Base-by-base conservation (phyloP, 2,113 vertebrate species). In the Chinchilla lanigera region DNA sequence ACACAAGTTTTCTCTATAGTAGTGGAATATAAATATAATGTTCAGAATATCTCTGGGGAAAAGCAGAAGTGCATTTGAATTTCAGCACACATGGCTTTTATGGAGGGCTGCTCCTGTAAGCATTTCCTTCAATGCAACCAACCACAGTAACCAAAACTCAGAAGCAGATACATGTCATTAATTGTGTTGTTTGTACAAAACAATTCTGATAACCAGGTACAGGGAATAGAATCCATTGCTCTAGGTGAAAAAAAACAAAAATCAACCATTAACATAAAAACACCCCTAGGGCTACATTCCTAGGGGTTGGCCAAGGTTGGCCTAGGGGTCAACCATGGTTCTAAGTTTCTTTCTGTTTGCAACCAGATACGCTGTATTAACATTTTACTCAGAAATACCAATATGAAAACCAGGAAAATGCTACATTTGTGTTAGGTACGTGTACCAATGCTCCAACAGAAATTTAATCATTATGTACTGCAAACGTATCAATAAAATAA, bases 211-310 rank as follows among this genome's bases (percentile, higher is more conserved):
- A 88, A 93, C 61, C 22, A 56, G 20, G 28, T 85, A 97, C 30
- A 90, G 24, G 94, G 30, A 86, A 47, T 86, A 96, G 1, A 14
- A 65, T 91, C n/a, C 86, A 63, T 22, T 86, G 86, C 77, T 93
- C 77, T 47, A 88, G 22, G 65, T 82, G 9, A 85, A 87, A 24
- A 80, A 87, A 96, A n/a, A n/a, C n/a, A 73, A 93, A 94, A 90
- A 85, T 87, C 75, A 96, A 93, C 50, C 78, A 78, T 93, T 92
- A 94, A 93, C 52, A 80, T 56, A 73, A 91, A 87, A 95, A 81
- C 54, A 94, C 80, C 52, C 63, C 86, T 20, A 95, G 14, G 73
- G 52, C 22, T 65, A 96, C 58, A 92, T 93, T 93, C 78, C 78
- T 20, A 86, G 60, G 60, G 28, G 47, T 35, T 95, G 83, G n/a